These are phyloP conservation scores for Phenganax subtilis DNA, from an alignment of 92 coral and sea anemone species.

Conservation along the genomic window DNA sequence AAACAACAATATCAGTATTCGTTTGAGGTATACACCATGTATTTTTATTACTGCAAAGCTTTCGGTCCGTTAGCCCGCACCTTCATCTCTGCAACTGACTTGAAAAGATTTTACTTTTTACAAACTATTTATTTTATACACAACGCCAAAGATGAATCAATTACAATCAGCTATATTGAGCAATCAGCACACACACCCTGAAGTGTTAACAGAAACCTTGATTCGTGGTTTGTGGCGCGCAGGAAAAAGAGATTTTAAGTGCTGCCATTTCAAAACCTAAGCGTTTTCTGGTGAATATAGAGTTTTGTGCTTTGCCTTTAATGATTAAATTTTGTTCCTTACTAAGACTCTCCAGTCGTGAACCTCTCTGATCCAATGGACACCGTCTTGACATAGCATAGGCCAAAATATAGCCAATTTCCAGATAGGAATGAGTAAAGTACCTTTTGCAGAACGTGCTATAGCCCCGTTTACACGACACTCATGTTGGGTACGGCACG, in stretches of 20 bases:
- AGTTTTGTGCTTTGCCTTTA: neutral
- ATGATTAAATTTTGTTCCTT: neutral
- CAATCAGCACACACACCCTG: too few species aligned
- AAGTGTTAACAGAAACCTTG: neutral
- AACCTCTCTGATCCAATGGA: slow-evolving; percentile 35
- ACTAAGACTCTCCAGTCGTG: neutral
- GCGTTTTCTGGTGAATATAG: neutral
- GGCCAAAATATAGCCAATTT: slow-evolving; percentile 36
- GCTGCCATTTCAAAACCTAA: neutral
- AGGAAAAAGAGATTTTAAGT: neutral
- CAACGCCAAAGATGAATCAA: too few species aligned
- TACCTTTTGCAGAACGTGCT: slow-evolving; percentile 33
- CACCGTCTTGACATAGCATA: slow-evolving; percentile 28
- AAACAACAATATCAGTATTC: too few species aligned
- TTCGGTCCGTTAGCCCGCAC: too few species aligned
- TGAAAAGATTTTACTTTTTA: too few species aligned
- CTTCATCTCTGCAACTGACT: too few species aligned
- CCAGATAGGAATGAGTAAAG: slow-evolving; percentile 25
- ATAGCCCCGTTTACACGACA: too few species aligned
- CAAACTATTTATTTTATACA: too few species aligned
- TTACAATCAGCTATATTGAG: too few species aligned
- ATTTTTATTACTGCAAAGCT: too few species aligned
- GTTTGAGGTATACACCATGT: too few species aligned
- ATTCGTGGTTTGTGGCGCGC: neutral
- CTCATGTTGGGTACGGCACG: too few species aligned